A percentile compares a stretch with the other conserved stretches of the same genome.
phyloP scores from a whole-genome alignment of 2,888 invertebrate species.

The Agonopterix alstromeriana region DNA sequence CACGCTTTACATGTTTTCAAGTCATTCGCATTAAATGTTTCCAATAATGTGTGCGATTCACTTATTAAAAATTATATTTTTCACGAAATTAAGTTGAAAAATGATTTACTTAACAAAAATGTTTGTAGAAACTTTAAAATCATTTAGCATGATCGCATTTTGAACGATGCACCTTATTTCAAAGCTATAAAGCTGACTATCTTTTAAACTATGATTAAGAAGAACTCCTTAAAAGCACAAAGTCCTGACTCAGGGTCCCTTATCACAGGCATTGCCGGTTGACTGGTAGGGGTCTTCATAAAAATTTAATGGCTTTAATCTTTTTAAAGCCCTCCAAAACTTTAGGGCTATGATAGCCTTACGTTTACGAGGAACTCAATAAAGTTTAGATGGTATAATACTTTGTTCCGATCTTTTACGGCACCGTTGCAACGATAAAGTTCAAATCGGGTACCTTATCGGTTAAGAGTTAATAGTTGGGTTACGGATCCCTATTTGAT shows the following conservation, averaged over 20 bases:
- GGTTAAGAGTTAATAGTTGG: constrained; percentile 1
- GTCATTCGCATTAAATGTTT: no score
- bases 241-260: constrained; percentile 36
- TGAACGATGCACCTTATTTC: no score
- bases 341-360: constrained; percentile 48
- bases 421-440: constrained; percentile 9
- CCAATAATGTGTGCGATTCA: no score
- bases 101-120: no score
- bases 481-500: neutral
- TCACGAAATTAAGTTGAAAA: no score
- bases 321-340: constrained; percentile 54
- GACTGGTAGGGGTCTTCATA: constrained; percentile 58
- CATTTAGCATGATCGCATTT: no score
- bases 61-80: no score
- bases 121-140: no score
- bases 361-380: constrained; percentile 50
- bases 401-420: constrained; percentile 33
- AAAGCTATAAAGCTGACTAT: no score
- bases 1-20: no score
- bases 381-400: constrained; percentile 36
- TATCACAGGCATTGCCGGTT: constrained; percentile 43
- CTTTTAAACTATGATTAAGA: no score
- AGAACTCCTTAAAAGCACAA: constrained; percentile 7
- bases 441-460: constrained; percentile 1
- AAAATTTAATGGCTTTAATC: constrained; percentile 66